Percentiles rank a stretch among this genome's conserved stretches.
Conservation (phyloP, 2,797 vertebrate species). For the Sparidentex hasta region DNA sequence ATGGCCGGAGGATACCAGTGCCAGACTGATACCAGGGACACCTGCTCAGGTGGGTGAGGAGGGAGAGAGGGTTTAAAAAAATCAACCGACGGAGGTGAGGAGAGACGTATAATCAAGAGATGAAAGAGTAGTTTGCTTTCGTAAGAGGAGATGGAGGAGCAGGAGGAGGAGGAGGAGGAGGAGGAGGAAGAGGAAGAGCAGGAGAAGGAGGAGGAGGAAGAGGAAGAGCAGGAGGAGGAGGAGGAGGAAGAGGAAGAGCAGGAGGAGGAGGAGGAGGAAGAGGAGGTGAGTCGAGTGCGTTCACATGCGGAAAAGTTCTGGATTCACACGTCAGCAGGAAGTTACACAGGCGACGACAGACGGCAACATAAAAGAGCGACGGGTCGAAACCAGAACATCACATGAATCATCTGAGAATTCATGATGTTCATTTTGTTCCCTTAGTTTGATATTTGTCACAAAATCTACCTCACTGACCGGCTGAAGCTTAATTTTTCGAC, state of each 20-base stretch:
- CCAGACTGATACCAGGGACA: slow-evolving; percentile 81
- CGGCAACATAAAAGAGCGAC: not conserved
- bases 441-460: not conserved
- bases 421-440: not conserved
- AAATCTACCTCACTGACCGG: not conserved
- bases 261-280: not conserved
- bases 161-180: too few species aligned
- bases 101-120: slow-evolving; percentile 2
- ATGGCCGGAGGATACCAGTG: slow-evolving; percentile 78
- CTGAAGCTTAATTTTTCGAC: not conserved
- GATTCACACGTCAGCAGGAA: not conserved
- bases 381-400: too few species aligned
- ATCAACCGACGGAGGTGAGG: not conserved
- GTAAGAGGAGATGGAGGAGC: too few species aligned
- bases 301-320: slow-evolving; percentile 33
- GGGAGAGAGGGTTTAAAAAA: not conserved
- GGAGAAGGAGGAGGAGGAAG: too few species aligned
- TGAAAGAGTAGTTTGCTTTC: slow-evolving; percentile 9
- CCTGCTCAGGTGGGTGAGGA: slow-evolving; percentile 40
- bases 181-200: too few species aligned
- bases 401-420: not conserved
- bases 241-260: too few species aligned
- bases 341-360: not conserved
- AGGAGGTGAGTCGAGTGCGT: slow-evolving; percentile 46
- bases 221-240: too few species aligned